Conservation (phyloP, 2,797 vertebrate species). For the Chanos chanos region DNA sequence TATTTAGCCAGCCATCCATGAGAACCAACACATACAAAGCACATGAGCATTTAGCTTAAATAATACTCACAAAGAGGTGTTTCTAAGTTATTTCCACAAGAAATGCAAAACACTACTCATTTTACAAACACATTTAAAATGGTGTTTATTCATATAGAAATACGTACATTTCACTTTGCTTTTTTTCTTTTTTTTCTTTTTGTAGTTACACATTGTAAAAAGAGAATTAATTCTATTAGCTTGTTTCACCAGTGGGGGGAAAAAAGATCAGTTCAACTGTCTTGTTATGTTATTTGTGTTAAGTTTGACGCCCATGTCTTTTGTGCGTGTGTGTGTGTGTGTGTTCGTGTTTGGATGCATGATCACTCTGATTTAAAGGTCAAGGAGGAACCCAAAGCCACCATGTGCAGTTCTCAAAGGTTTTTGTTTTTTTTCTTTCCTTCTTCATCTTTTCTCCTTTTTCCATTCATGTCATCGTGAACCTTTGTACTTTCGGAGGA, state of each 20-base stretch:
- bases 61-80: too few relatives aligned
- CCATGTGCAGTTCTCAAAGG: constrained; percentile 39
- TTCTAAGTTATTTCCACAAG: too few relatives aligned
- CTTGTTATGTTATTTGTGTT: constrained; percentile 62
- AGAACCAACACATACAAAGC: too few relatives aligned
- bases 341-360: constrained; percentile 38
- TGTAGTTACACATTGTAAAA: constrained; percentile 72
- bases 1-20: too few relatives aligned
- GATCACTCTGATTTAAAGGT: constrained; percentile 40
- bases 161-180: constrained; percentile 66
- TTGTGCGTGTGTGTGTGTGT: constrained; percentile 27
- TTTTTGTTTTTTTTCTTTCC: not conserved
- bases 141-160: constrained; percentile 77
- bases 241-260: constrained; percentile 55
- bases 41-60: too few relatives aligned
- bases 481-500: constrained; percentile 47
- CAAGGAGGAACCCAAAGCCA: constrained; percentile 36
- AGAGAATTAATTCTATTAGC: constrained; percentile 69
- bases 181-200: too few relatives aligned
- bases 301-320: constrained; percentile 50
- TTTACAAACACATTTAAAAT: constrained; percentile 62
- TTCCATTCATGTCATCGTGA: constrained; percentile 48
- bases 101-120: not conserved
- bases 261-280: constrained; percentile 50
- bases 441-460: too few relatives aligned